These are phyloP conservation scores for Sapayoa aenigma DNA, from an alignment of 2,113 vertebrate genomes.

Conservation along the genomic window DNA sequence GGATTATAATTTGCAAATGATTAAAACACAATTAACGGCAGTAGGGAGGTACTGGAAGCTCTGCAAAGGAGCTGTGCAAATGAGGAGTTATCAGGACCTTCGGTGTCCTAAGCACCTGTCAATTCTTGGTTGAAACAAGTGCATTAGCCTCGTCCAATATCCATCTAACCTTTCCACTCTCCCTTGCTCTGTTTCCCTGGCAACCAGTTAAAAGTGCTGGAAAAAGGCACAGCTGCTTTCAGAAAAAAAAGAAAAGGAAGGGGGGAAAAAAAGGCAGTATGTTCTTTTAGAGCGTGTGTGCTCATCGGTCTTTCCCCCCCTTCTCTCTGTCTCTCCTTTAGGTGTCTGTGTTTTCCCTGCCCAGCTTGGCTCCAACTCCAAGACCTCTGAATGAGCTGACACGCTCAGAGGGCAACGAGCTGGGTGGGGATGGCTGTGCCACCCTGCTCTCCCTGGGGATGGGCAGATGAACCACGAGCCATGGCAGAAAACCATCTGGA, in stretches of 20 bases:
- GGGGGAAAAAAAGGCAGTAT: constrained; percentile 14
- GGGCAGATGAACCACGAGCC: neutral
- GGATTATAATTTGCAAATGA: constrained; percentile 63
- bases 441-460: neutral
- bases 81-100: constrained; percentile 61
- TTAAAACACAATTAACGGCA: constrained; percentile 69
- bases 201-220: constrained; percentile 78
- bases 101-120: constrained; percentile 65
- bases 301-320: neutral
- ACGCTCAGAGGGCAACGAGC: neutral
- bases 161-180: constrained; percentile 77
- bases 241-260: constrained; percentile 31
- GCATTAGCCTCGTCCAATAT: constrained; percentile 73
- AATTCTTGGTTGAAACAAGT: constrained; percentile 74
- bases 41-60: constrained; percentile 42
- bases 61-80: constrained; percentile 47
- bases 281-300: constrained; percentile 34
- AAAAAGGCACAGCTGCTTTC: constrained; percentile 72
- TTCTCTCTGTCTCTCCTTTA: neutral
- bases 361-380: neutral
- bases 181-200: constrained; percentile 77
- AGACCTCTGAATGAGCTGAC: neutral
- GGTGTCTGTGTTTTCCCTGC: neutral
- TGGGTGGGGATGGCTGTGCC: neutral
- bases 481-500: rapidly evolving